Percentiles rank a stretch among this genome's conserved stretches.
phyloP scores from a whole-genome alignment of 1,140 invertebrate genomes.

The Paralvinella palmiformis region DNA sequence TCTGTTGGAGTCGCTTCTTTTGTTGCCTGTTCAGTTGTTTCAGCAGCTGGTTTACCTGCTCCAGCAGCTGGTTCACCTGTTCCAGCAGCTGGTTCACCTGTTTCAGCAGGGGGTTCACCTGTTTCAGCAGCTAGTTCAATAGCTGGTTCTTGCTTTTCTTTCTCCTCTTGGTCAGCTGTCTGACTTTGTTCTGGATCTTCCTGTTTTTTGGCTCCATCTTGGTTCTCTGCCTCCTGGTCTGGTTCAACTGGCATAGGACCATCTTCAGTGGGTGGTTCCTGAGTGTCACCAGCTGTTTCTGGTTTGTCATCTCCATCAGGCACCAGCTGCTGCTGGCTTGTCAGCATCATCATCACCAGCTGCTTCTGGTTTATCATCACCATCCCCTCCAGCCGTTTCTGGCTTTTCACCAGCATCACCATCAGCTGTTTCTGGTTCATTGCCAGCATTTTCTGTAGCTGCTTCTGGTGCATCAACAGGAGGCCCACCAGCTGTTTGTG shows the following conservation, averaged over 20 bases:
- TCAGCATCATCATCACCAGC: slow-evolving; percentile 9
- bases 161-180: too few relatives aligned
- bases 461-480: too few relatives aligned
- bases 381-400: too few relatives aligned
- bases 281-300: too few relatives aligned
- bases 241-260: too few relatives aligned
- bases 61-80: neutral
- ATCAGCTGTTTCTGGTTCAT: neutral
- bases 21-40: slow-evolving; percentile 15
- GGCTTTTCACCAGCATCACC: neutral
- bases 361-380: too few relatives aligned
- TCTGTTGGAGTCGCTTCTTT: slow-evolving; percentile 19
- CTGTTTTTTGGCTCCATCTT: slow-evolving; percentile 8
- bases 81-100: slow-evolving; percentile 5
- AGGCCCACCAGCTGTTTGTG: too few relatives aligned
- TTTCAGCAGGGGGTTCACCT: neutral
- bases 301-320: too few relatives aligned
- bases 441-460: too few relatives aligned
- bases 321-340: too few relatives aligned
- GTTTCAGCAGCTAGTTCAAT: slow-evolving; percentile 5
- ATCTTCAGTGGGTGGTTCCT: too few relatives aligned
- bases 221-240: slow-evolving; percentile 8
- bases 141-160: slow-evolving; percentile 13
- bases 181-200: slow-evolving; percentile 6
- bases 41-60: neutral